Evolutionary conservation across 2,888 invertebrate genomes (phyloP).

Genomic region (Agonopterix heracliana): DNA sequence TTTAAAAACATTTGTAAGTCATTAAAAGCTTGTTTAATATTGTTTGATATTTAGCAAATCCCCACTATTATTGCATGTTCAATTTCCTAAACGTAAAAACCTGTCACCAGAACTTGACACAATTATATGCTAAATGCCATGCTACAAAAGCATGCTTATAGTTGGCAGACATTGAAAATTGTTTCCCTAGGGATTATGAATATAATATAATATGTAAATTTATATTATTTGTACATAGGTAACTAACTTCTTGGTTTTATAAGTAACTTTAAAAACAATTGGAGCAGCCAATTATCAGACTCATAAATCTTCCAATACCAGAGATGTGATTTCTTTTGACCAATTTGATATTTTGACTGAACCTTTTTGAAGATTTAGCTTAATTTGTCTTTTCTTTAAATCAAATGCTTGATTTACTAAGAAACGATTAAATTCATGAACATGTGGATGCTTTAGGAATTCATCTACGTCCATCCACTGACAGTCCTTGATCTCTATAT

Average conservation of each 20-base stretch:
- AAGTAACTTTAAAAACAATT: too few species aligned
- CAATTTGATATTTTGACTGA: slow-evolving; percentile 39
- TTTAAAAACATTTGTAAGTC: slow-evolving; percentile 3
- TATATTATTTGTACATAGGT: too few species aligned
- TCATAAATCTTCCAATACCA: slow-evolving; percentile 47
- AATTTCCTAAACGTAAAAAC: too few species aligned
- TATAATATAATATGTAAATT: too few species aligned
- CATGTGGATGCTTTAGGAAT: slow-evolving; percentile 81
- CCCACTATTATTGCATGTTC: neutral
- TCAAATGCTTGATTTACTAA: slow-evolving; percentile 81
- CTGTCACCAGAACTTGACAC: too few species aligned
- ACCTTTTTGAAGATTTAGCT: slow-evolving; percentile 74
- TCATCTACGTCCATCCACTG: slow-evolving; percentile 89
- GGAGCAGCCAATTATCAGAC: neutral
- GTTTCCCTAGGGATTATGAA: too few species aligned
- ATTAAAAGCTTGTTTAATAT: slow-evolving; percentile 11
- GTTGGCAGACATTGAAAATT: too few species aligned
- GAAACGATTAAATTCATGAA: slow-evolving; percentile 82
- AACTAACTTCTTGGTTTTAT: too few species aligned
- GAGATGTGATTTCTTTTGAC: slow-evolving; percentile 47
- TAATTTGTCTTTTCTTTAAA: slow-evolving; percentile 77
- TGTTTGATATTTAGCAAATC: neutral
- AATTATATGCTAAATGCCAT: too few species aligned
- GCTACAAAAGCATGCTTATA: too few species aligned
- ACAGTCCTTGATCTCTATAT: slow-evolving; percentile 85